phyloP scores from a whole-genome alignment of 1,140 invertebrate genomes.

The Drosophila navojoa region DNA sequence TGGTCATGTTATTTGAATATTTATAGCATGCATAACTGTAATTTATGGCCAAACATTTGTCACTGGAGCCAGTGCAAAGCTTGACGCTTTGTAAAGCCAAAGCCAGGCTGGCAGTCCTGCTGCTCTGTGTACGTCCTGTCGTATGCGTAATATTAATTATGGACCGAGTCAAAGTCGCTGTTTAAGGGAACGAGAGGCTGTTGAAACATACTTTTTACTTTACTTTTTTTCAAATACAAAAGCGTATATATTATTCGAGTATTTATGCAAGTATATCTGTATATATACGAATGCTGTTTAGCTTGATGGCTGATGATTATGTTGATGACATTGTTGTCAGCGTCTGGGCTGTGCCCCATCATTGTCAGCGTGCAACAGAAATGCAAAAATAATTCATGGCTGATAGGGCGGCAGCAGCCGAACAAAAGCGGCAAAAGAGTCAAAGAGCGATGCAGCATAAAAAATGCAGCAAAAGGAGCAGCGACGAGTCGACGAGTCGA shows the following conservation, averaged over 20 bases:
- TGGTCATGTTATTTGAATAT: constrained; percentile 72
- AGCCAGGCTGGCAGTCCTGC: background rate
- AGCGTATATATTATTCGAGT: background rate
- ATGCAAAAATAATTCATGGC: constrained; percentile 51
- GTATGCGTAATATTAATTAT: constrained; percentile 52
- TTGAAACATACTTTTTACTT: constrained; percentile 17
- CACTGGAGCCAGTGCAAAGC: constrained; percentile 40
- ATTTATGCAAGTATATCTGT: constrained; percentile 1
- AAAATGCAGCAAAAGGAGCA: constrained; percentile 71
- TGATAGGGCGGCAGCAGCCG: constrained; percentile 62
- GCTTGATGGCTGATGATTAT: constrained; percentile 62
- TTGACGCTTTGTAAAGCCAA: constrained; percentile 5
- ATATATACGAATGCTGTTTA: constrained; percentile 40
- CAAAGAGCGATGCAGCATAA: constrained; percentile 77
- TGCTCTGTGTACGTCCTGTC: constrained; percentile 9
- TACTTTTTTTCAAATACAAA: background rate
- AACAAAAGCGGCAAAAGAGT: constrained; percentile 64
- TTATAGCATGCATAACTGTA: constrained; percentile 78
- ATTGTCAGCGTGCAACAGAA: constrained; percentile 45
- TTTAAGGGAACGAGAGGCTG: background rate
- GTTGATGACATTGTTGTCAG: constrained; percentile 71
- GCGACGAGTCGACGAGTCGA: constrained; percentile 47
- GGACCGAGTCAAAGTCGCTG: constrained; percentile 5
- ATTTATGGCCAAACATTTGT: constrained; percentile 76
- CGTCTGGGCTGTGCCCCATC: constrained; percentile 28